Evolutionary conservation across 2,888 invertebrate genomes (phyloP).

Genomic region (Leptopterna dolabrata): DNA sequence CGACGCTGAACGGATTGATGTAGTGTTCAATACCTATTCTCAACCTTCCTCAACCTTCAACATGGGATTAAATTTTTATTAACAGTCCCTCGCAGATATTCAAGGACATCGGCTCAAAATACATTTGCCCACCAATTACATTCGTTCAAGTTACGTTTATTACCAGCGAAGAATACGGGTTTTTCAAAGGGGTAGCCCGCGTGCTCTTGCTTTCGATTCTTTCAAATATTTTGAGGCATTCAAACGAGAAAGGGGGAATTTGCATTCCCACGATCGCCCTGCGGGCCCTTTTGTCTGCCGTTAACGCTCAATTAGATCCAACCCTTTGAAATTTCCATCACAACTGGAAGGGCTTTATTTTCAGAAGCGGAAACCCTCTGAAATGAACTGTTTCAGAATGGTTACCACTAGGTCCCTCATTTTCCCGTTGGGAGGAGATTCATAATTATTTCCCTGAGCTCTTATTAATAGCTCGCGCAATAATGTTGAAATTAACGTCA

Average conservation of each 20-base stretch:
- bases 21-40: neutral
- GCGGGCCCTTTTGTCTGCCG: constrained; percentile 23
- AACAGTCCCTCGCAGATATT: too few relatives aligned
- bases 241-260: constrained; percentile 15
- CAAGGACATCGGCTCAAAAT: too few relatives aligned
- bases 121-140: too few relatives aligned
- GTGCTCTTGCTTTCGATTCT: neutral
- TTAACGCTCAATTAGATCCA: constrained; percentile 23
- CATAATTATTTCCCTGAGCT: constrained; percentile 2
- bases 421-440: neutral
- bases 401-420: neutral
- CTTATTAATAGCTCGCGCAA: neutral
- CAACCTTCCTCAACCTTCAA: too few relatives aligned
- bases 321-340: constrained; percentile 28
- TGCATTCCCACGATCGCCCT: constrained; percentile 9
- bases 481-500: neutral
- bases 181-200: neutral
- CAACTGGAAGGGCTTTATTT: constrained; percentile 24
- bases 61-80: too few relatives aligned
- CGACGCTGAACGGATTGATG: neutral
- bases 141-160: neutral
- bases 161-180: neutral
- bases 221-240: constrained; percentile 15
- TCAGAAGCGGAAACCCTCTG: neutral
- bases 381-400: constrained; percentile 23